Base-by-base conservation (phyloP, 1,140 invertebrate genomes). In the Hydropsyche tenuis region DNA sequence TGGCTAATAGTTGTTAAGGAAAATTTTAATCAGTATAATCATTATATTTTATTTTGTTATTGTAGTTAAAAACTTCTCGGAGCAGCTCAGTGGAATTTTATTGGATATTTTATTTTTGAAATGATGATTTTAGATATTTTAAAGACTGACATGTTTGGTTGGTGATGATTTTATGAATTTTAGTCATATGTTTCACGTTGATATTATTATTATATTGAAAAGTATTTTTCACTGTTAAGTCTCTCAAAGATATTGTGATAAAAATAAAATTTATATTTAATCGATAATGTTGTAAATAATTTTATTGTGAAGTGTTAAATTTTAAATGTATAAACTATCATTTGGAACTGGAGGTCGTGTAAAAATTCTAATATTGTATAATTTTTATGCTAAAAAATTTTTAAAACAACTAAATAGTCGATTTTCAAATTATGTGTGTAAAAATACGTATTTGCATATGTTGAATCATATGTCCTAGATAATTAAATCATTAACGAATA, bases 181-280 rank as follows among this genome's bases (percentile, higher is more conserved):
- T 37, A 37, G 30, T 37, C 3, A 37, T 37, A 4, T 37, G 9
- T 37, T 37, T 37, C 9, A 37, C 9, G 3, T 9, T 37, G 30
- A 45, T 51, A 14, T 51, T 51, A 20, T 43, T 45, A 42, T 63
- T 63, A 43, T 65, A 43, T 42, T 22, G 22, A 60, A n/a, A 60
- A 4, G 14, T 60, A 65, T 65, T 60, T 60, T 60, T 60, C 23
- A 60, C 23, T 27, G 56, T 65, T 43, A 43, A 65, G 63, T 65
- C 63, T 65, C 63, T 43, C 63, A 65, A 65, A 45, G 37, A 65
- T 65, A 42, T 43, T 65, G 63, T 65, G 63, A 65, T 65, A 65
- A 65, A 65, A 43, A 45, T 65, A 11, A 18, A n/a, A 45, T 65
- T 42, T 65, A 65, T 65, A 43, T 6, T 16, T 65, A 18, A 65